Evolutionary conservation across 2,797 vertebrate genomes (phyloP).

Genomic region (Lepus townsendii): DNA sequence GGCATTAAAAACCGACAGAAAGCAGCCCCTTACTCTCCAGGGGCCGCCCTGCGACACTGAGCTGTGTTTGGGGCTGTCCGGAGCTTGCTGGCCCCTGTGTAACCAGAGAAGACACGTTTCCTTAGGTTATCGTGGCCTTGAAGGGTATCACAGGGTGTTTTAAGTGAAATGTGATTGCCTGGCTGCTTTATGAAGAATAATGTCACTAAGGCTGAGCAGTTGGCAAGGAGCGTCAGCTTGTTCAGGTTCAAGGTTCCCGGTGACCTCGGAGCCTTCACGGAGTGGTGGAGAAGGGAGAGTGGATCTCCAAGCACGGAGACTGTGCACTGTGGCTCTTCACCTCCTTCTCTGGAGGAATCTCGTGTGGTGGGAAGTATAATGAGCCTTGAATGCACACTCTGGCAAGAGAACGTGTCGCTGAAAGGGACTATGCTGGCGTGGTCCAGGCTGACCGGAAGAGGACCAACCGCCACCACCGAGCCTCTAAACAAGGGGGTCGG

Average conservation of each 20-base stretch:
- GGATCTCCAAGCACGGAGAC: not conserved
- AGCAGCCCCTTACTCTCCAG: not conserved
- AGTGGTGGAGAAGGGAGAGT: not conserved
- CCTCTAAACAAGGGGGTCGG: not conserved
- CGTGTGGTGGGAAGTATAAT: slow-evolving; percentile 47
- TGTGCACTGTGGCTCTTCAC: slow-evolving; percentile 10
- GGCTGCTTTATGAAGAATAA: slow-evolving; percentile 28
- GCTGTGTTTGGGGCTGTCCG: not conserved
- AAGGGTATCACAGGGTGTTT: not conserved
- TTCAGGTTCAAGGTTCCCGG: not conserved
- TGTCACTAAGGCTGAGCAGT: not conserved
- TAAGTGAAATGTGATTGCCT: slow-evolving; percentile 66
- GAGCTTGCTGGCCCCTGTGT: not conserved
- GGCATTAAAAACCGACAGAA: not conserved
- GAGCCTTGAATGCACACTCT: slow-evolving; percentile 1
- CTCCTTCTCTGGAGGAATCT: slow-evolving; percentile 71
- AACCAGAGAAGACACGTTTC: slow-evolving; percentile 43
- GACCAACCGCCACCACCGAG: slow-evolving; percentile 41
- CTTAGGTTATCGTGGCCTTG: slow-evolving; percentile 49
- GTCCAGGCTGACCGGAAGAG: not conserved
- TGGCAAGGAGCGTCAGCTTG: slow-evolving; percentile 32
- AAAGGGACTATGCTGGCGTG: slow-evolving; percentile 43
- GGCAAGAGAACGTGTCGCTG: slow-evolving; percentile 66
- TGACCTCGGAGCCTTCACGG: not conserved
- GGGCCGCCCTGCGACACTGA: not conserved